These are phyloP conservation scores for Mactra quadrangularis DNA, from an alignment of 1,140 invertebrate species.

Conservation along the genomic window DNA sequence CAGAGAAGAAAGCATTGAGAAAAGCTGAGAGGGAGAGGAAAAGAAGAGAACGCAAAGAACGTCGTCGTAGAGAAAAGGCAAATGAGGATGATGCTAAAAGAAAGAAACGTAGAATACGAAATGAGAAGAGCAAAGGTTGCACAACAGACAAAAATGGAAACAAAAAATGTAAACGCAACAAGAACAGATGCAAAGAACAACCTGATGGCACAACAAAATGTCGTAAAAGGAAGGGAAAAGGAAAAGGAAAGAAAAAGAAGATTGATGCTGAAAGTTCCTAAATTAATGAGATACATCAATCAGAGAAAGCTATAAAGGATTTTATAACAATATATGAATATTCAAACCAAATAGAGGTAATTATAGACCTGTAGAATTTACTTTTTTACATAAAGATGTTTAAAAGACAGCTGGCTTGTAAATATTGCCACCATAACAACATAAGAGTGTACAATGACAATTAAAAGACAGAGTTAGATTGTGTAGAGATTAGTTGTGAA, in stretches of 20 bases:
- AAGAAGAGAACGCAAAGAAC: conserved; percentile 25
- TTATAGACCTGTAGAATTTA: too few species aligned
- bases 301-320: too few species aligned
- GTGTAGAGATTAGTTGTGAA: too few species aligned
- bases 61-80: neutral
- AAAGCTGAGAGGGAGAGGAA: conserved; percentile 39
- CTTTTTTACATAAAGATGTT: too few species aligned
- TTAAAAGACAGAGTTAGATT: too few species aligned
- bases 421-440: too few species aligned
- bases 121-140: conserved; percentile 35
- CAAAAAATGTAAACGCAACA: conserved; percentile 36
- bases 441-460: too few species aligned
- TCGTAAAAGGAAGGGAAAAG: conserved; percentile 35
- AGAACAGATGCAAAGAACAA: conserved; percentile 33
- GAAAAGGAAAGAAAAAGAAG: conserved; percentile 46
- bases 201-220: conserved; percentile 44
- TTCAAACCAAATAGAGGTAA: too few species aligned
- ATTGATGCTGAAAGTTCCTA: conserved; percentile 18
- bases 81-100: conserved; percentile 50
- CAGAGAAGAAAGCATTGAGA: conserved; percentile 37
- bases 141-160: conserved; percentile 36
- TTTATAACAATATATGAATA: too few species aligned
- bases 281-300: too few species aligned
- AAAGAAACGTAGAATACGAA: conserved; percentile 59
- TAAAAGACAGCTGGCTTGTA: too few species aligned